Evolutionary conservation across 1,140 invertebrate species (phyloP), one percentile per base, ranked within the genome.

Genomic region (Calliphora vicina): DNA sequence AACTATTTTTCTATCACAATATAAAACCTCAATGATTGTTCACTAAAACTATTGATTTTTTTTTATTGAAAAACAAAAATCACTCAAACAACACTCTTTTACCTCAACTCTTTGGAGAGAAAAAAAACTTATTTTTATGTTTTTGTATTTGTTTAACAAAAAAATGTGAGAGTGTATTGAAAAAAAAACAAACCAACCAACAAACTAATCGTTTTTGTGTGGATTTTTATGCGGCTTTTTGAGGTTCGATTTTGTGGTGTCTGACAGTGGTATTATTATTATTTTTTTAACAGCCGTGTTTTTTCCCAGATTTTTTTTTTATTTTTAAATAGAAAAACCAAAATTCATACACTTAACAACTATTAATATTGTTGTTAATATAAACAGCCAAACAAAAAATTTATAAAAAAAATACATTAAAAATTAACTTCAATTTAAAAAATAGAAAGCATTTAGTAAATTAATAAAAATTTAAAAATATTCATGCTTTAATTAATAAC

Each of bases 171-270:
- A 35, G 35, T 35, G 10, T 35, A 35, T 35, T 35, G 35, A 23
- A 78, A 78, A 78, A 35, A 73, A 73, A 73, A 73, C 20, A 73
- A 73, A 27, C 26, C 6, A 45, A 78, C 29, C 74, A 45, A 78
- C 74, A 83, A 83, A 74, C 87, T 88, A 88, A 88, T 87, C 87
- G 87, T 86, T 87, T 87, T 84, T 82, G 82, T 81, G 82, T 80
- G 82, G 73, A 83, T 71, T 83, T 57, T 83, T 83, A 81, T 83
- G 83, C 80, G 83, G 83, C 80, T 83, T 83, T 83, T 20, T 81
- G 45, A 67, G 80, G 80, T 81, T 78, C 74, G 74, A 43, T 78
- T 25, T 81, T 81, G 80, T 67, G 80, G 80, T 81, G 80, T 57
- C 45, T 81, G 80, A 81, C 74, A 81, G 45, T 80, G 35, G 42